Evolutionary conservation across 1,140 invertebrate genomes (phyloP), one percentile per base, ranked within the genome.

Genomic region (Camponotus pennsylvanicus): DNA sequence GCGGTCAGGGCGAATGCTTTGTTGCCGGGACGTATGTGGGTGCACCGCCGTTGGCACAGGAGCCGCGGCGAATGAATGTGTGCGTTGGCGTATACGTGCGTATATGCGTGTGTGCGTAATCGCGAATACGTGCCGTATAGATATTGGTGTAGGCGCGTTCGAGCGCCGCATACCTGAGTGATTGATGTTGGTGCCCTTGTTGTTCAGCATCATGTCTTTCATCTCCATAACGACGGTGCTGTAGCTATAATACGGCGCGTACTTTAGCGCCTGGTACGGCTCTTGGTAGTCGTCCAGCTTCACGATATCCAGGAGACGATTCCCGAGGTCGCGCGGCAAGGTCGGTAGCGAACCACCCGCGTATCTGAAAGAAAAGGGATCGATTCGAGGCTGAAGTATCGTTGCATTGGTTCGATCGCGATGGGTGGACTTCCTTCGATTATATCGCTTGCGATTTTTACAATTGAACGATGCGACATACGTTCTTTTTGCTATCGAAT

Each of bases 211-310:
- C 92, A 97, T 96, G 92, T 97, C 97, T 92, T 97, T 96, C 97
- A 97, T 97, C 93, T 97, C 97, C 95, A 97, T 96, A 90, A 97
- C 96, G 34, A 97, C 97, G 11, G 97, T 97, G 92, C 97, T 97
- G 94, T 97, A 97, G 91, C 97, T 97, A 92, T 97, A 97, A 92
- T 97, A 97, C 1, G 97, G 97, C 2, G 97, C 96, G 91, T 97
- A 97, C 90, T 97, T 97, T 73, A 97, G 95, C 0, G 97, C 97
- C 92, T 97, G 97, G 94, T 97, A 97, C 8, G 97, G 97, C 94
- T 98, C 97, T 92, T 97, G 97, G 94, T 98, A 98, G 91, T 97
- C 97, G 91, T 97, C 97, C 57, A 96, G 96, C 93, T 97, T 97
- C 69, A 96, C 95, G 84, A 95, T 95, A 88, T 95, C 94, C 66